Conservation (phyloP, 2,113 vertebrate genomes). For the Anolis carolinensis region DNA sequence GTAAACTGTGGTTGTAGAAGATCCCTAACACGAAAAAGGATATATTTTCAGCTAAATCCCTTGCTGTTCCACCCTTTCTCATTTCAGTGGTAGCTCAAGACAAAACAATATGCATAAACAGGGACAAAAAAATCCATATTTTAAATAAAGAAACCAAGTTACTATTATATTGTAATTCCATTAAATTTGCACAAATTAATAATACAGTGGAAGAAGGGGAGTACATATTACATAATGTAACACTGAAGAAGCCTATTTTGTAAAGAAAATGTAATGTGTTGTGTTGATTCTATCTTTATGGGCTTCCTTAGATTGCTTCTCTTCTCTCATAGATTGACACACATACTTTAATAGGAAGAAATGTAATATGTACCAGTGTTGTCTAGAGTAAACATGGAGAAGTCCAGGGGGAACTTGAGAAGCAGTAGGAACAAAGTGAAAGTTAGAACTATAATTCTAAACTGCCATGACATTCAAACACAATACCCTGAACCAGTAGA, state of each 20-base stretch:
- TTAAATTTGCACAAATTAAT: neutral
- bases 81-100: neutral
- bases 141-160: neutral
- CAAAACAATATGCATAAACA: neutral
- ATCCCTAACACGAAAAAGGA: neutral
- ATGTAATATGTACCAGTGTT: neutral
- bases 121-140: neutral
- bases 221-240: neutral
- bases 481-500: neutral
- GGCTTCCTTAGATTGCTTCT: neutral
- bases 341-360: neutral
- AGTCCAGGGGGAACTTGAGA: neutral
- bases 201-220: neutral
- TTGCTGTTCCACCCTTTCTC: neutral
- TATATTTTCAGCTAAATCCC: neutral
- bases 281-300: neutral
- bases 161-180: neutral
- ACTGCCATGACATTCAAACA: neutral
- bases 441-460: too few species aligned
- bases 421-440: too few species aligned
- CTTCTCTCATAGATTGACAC: too few species aligned
- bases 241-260: neutral
- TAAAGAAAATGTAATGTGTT: neutral
- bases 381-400: neutral
- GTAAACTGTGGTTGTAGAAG: conserved; percentile 32